Conservation (phyloP, 2,113 vertebrate species). For the Heterochromis multidens region DNA sequence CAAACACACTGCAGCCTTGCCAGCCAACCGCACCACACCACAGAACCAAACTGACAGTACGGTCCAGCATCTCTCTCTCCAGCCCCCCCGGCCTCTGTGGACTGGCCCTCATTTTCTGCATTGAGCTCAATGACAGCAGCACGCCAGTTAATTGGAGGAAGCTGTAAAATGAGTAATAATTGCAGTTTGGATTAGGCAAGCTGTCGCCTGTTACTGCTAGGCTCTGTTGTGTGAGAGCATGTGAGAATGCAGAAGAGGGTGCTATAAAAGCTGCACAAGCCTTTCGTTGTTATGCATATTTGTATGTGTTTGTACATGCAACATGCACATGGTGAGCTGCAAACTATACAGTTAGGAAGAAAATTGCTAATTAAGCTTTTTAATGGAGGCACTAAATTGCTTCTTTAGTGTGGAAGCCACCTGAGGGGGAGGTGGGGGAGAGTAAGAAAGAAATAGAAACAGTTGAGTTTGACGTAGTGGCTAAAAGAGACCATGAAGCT, state of each 20-base stretch:
- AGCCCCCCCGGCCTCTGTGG: constrained; percentile 14
- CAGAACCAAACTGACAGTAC: constrained; percentile 2
- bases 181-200: constrained; percentile 45
- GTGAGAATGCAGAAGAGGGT: background rate
- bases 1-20: constrained; percentile 26
- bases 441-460: background rate
- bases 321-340: background rate
- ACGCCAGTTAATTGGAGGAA: constrained; percentile 48
- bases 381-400: constrained; percentile 51
- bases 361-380: constrained; percentile 42
- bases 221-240: constrained; percentile 9
- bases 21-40: constrained; percentile 15
- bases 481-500: constrained; percentile 13
- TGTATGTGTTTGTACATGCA: background rate
- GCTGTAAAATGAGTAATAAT: constrained; percentile 61
- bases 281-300: background rate
- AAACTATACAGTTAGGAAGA: constrained; percentile 13
- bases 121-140: constrained; percentile 47
- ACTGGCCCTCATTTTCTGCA: constrained; percentile 37
- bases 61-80: background rate
- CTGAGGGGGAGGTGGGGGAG: background rate
- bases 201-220: constrained; percentile 34
- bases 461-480: background rate
- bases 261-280: background rate
- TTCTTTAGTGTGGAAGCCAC: background rate